Conservation (phyloP, 1,140 invertebrate species). For the Trachelipus rathkii region DNA sequence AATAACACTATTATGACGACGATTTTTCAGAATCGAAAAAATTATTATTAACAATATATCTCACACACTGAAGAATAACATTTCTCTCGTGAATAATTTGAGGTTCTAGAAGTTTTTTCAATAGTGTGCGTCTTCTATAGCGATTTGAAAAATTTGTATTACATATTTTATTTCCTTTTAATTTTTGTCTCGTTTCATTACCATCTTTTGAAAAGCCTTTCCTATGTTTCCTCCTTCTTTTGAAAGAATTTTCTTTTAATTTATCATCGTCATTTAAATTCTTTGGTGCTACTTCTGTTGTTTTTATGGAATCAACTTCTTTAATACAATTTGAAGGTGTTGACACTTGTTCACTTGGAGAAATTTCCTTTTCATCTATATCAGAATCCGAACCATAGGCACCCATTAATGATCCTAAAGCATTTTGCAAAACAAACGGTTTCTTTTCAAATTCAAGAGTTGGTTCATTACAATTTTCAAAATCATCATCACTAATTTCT, state of each 20-base stretch:
- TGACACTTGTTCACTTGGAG: too few species aligned
- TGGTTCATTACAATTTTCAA: background rate
- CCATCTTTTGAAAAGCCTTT: too few species aligned
- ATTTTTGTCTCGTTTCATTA: too few species aligned
- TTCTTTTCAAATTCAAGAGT: background rate
- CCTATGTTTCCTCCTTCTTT: too few species aligned
- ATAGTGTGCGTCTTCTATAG: conserved; percentile 18
- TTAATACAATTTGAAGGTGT: too few species aligned
- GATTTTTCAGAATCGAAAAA: conserved; percentile 25
- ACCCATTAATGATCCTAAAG: conserved; percentile 34
- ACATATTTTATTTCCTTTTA: too few species aligned
- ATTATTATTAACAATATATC: conserved; percentile 33
- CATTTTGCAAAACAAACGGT: conserved; percentile 25
- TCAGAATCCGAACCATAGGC: conserved; percentile 21
- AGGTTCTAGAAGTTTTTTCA: conserved; percentile 25
- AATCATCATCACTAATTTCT: background rate
- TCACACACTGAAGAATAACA: conserved; percentile 35
- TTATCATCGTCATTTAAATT: too few species aligned
- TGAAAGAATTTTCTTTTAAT: too few species aligned
- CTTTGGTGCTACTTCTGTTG: too few species aligned
- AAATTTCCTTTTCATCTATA: too few species aligned
- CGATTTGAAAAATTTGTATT: background rate
- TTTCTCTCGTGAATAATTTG: conserved; percentile 37
- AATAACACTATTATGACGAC: too few species aligned
- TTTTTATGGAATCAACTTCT: too few species aligned